Percentiles rank a stretch among this genome's conserved stretches.
Evolutionary conservation across 2,797 vertebrate genomes (phyloP).

Genomic region (Muraenolepis orangiensis): DNA sequence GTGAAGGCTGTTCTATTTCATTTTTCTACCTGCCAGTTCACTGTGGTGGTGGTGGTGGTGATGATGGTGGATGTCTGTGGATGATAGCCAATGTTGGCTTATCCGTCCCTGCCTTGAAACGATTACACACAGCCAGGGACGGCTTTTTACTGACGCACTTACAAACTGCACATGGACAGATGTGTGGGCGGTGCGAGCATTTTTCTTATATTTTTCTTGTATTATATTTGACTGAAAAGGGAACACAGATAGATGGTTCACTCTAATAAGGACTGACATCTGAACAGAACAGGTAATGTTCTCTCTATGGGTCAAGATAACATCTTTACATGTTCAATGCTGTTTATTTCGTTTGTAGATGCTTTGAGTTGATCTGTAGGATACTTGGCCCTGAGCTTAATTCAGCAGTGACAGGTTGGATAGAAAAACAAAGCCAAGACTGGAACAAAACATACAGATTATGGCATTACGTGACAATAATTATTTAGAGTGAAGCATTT

Average conservation of each 20-base stretch:
- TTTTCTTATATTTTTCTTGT: too few species aligned
- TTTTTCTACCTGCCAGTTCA: background rate
- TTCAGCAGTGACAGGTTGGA: background rate
- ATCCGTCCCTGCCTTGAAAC: constrained; percentile 52
- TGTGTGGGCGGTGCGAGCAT: background rate
- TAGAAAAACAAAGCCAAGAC: background rate
- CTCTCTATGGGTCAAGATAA: background rate
- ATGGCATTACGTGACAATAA: background rate
- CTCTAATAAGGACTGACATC: background rate
- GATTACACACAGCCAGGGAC: constrained; percentile 49
- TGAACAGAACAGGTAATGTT: background rate
- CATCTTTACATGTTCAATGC: background rate
- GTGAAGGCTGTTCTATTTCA: background rate
- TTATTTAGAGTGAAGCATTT: background rate
- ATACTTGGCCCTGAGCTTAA: background rate
- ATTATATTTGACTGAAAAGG: constrained; percentile 43
- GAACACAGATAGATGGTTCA: constrained; percentile 34
- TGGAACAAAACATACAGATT: background rate
- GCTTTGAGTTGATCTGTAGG: background rate
- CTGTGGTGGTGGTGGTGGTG: too few species aligned
- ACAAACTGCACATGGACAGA: background rate
- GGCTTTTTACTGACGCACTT: constrained; percentile 23
- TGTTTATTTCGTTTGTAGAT: too few species aligned
- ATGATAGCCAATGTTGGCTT: constrained; percentile 22
- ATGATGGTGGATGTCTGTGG: background rate